phyloP scores from a whole-genome alignment of 2,888 invertebrate species.

The Ceratothoa steindachneri region DNA sequence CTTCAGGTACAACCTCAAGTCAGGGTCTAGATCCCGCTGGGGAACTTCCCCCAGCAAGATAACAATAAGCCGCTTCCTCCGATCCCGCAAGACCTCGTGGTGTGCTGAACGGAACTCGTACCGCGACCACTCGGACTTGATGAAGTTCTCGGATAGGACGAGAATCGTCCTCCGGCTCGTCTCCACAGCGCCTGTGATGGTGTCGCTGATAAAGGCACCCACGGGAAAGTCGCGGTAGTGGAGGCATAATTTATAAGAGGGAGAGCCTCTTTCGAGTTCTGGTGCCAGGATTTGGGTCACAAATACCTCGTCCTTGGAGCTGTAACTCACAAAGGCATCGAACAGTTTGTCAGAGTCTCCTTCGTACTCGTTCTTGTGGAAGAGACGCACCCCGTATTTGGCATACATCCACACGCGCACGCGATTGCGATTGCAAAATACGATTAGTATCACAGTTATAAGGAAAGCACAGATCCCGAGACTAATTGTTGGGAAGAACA shows the following conservation, averaged over 20 bases:
- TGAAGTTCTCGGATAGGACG: constrained; percentile 48
- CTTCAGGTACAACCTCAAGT: constrained; percentile 78
- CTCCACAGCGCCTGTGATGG: constrained; percentile 49
- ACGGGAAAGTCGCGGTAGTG: constrained; percentile 49
- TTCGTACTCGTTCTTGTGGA: constrained; percentile 54
- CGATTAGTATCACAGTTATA: constrained; percentile 63
- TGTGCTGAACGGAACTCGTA: constrained; percentile 84
- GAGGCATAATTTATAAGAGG: constrained; percentile 48
- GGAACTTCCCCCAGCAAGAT: constrained; percentile 78
- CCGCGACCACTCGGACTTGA: constrained; percentile 72
- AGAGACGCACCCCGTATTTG: constrained; percentile 72
- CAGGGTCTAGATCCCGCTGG: constrained; percentile 76
- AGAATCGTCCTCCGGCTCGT: constrained; percentile 49
- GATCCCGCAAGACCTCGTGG: constrained; percentile 74
- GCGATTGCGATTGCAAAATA: constrained; percentile 73
- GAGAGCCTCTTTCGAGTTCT: constrained; percentile 45
- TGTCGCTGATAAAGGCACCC: constrained; percentile 48
- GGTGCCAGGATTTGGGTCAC: constrained; percentile 49
- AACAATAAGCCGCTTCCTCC: constrained; percentile 72
- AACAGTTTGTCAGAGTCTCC: constrained; percentile 65
- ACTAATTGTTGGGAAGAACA: constrained; percentile 60
- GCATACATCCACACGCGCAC: constrained; percentile 78
- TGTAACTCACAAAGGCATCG: constrained; percentile 60
- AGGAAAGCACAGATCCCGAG: constrained; percentile 66
- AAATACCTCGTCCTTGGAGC: constrained; percentile 49